Percentiles rank a stretch among this genome's conserved stretches.
Conservation (phyloP, 1,140 invertebrate genomes). For the Aphis gossypii region DNA sequence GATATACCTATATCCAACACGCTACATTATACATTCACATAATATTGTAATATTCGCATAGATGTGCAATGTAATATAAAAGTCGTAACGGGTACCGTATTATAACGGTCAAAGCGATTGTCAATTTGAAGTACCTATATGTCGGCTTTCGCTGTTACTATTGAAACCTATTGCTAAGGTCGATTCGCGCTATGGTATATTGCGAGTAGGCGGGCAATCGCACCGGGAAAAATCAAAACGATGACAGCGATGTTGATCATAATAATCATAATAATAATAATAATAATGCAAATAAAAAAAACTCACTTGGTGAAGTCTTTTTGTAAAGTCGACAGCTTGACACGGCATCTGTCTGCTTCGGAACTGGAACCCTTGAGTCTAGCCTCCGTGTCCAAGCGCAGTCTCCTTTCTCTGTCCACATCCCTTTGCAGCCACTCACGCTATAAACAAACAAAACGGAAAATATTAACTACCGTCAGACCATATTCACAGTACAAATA, state of each 20-base stretch:
- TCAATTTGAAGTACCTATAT: background rate
- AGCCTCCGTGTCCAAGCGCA: constrained; percentile 69
- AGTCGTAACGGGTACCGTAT: background rate
- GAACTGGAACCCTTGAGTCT: constrained; percentile 67
- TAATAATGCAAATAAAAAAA: background rate
- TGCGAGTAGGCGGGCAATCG: background rate
- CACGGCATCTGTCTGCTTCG: constrained; percentile 68
- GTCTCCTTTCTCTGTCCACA: constrained; percentile 70
- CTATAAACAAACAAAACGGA: constrained; percentile 63
- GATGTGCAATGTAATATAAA: background rate
- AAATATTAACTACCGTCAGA: background rate
- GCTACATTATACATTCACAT: background rate
- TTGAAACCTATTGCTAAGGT: background rate
- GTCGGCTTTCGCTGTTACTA: background rate
- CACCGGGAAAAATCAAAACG: background rate
- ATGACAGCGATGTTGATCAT: background rate
- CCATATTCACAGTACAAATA: background rate
- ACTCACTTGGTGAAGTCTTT: constrained; percentile 69
- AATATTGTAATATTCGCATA: background rate
- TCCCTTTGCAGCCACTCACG: constrained; percentile 70
- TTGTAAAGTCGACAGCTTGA: constrained; percentile 68
- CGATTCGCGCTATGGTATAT: background rate
- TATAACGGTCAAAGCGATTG: background rate
- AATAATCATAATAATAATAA: background rate
- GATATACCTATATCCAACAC: background rate